These are phyloP conservation scores for Epinephelus malabaricus DNA, from an alignment of 2,797 vertebrate species.

Conservation along the genomic window DNA sequence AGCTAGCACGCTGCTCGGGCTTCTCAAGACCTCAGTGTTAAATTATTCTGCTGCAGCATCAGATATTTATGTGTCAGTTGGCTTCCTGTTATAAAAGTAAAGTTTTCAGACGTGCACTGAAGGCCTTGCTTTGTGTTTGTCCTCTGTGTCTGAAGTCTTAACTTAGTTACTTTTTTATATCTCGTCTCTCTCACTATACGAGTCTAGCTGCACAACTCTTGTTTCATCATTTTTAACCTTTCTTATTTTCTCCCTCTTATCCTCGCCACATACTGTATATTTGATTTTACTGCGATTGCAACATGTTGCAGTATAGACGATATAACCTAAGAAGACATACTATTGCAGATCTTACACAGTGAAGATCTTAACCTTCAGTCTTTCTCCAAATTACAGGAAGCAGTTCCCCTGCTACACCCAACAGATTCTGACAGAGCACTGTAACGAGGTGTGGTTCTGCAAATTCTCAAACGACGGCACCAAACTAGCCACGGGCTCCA, in stretches of 20 bases:
- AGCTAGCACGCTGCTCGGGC: neutral
- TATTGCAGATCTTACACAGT: too few relatives aligned
- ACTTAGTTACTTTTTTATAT: neutral
- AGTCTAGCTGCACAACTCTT: neutral
- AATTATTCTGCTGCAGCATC: slow-evolving; percentile 22
- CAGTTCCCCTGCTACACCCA: slow-evolving; percentile 99
- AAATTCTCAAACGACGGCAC: slow-evolving; percentile 99
- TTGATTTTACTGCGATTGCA: neutral
- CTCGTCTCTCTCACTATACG: neutral
- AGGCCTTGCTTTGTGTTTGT: neutral
- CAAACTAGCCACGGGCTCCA: slow-evolving; percentile 98
- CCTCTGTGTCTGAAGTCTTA: neutral
- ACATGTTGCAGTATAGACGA: neutral
- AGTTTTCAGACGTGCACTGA: neutral
- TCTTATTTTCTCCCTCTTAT: neutral
- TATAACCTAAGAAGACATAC: neutral
- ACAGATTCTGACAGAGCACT: slow-evolving; percentile 99
- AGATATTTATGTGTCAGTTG: slow-evolving; percentile 6
- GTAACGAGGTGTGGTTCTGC: slow-evolving; percentile 99
- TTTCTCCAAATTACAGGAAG: slow-evolving; percentile 86
- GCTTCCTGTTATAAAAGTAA: slow-evolving; percentile 2
- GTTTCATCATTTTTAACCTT: neutral
- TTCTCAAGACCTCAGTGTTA: neutral
- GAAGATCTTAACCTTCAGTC: slow-evolving; percentile 7
- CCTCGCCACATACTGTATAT: neutral